Evolutionary conservation across 2,888 invertebrate genomes (phyloP).

Genomic region (Epinotia bilunana): DNA sequence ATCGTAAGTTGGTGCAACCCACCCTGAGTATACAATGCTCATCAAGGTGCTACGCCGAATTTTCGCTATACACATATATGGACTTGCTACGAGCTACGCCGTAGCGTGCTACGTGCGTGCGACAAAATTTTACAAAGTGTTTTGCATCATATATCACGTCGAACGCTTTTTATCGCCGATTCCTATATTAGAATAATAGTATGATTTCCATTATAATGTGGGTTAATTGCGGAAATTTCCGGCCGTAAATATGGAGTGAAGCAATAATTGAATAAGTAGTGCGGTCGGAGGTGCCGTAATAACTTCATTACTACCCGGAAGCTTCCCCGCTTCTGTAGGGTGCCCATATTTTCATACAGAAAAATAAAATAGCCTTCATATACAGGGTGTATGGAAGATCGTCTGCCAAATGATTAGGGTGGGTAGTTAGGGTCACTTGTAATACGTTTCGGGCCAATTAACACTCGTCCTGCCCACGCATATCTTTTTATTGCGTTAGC

Average conservation of each 20-base stretch:
- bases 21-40: too few relatives aligned
- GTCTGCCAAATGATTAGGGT: too few relatives aligned
- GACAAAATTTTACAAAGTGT: not conserved
- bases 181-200: constrained; percentile 24
- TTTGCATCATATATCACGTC: not conserved
- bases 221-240: constrained; percentile 34
- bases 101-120: not conserved
- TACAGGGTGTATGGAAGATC: too few relatives aligned
- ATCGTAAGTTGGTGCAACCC: too few relatives aligned
- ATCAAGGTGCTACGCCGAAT: not conserved
- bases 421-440: too few relatives aligned
- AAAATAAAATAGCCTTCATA: too few relatives aligned
- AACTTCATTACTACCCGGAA: constrained; percentile 61
- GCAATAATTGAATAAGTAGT: constrained; percentile 58
- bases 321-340: constrained; percentile 44
- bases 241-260: constrained; percentile 51
- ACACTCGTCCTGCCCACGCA: too few relatives aligned
- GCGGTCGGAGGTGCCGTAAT: constrained; percentile 59
- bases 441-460: too few relatives aligned
- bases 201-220: constrained; percentile 25
- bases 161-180: not conserved
- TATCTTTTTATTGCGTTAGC: too few relatives aligned
- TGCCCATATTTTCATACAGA: constrained; percentile 41
- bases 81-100: not conserved
- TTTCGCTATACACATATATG: not conserved